phyloP scores from a whole-genome alignment of 2,888 invertebrate species.

The Amblyjoppa proteus region DNA sequence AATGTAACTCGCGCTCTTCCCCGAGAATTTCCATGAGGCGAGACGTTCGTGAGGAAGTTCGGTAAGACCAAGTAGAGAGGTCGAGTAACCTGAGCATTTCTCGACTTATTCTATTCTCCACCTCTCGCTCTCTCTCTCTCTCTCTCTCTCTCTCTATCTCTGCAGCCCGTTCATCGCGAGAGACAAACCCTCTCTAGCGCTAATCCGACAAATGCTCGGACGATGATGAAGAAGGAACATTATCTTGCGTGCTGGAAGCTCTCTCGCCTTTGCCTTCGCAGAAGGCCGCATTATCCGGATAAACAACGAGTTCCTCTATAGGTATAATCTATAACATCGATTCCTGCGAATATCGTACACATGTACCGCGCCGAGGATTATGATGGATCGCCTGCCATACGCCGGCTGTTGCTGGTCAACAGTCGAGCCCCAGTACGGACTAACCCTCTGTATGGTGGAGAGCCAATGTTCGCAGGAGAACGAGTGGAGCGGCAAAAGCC shows the following conservation, averaged over 20 bases:
- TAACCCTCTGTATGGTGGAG: background rate
- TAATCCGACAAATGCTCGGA: background rate
- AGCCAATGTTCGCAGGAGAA: slow-evolving; percentile 7
- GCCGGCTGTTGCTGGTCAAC: slow-evolving; percentile 55
- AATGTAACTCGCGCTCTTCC: background rate
- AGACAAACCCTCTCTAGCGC: background rate
- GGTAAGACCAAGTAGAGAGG: slow-evolving; percentile 11
- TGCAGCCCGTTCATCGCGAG: too few relatives aligned
- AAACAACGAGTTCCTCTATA: slow-evolving; percentile 24
- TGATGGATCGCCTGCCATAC: slow-evolving; percentile 65
- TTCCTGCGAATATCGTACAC: background rate
- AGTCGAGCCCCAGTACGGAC: slow-evolving; percentile 21
- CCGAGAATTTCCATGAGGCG: background rate
- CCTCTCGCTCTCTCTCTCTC: background rate
- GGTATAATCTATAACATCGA: background rate
- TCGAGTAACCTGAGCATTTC: slow-evolving; percentile 27
- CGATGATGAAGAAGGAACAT: slow-evolving; percentile 1
- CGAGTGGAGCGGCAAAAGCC: background rate
- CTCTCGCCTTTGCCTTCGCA: background rate
- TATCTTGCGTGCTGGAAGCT: slow-evolving; percentile 12
- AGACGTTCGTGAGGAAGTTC: background rate
- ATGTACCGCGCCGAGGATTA: slow-evolving; percentile 42
- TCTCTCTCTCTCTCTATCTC: background rate
- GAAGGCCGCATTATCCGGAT: slow-evolving; percentile 39
- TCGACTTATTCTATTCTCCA: background rate